Evolutionary conservation across 1,140 invertebrate genomes (phyloP), one percentile per base, ranked within the genome.

Genomic region (Drosophila equinoxialis): DNA sequence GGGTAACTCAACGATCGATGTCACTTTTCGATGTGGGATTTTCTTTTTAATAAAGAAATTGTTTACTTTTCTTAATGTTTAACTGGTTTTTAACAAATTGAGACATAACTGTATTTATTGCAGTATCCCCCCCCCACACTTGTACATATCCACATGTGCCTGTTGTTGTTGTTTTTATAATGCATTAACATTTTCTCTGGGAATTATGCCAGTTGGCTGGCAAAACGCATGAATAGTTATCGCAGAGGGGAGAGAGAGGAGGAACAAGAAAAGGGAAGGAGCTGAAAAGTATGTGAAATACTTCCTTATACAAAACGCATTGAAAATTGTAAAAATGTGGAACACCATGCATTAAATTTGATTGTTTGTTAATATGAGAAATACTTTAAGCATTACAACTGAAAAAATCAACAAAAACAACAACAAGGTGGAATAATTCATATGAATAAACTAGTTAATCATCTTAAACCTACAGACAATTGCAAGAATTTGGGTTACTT

Each of bases 121-220:
- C 23, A 26, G 23, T 26, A 23, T 23, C 23, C 23, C 23, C 23
- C 23, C 23, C 23, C 23, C 23, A 2, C 23, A 26, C 23, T 69
- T 76, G 17, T 51, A 51, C 2, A 10, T 51, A 51, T 51, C 8
- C 45, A 23, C 17, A 23, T 48, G 45, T 48, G 17, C 17, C 20
- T 3, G 7, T 8, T 51, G 3, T 39, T 11, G 68, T 62, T 74
- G 33, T 39, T 63, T 41, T 63, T 68, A 68, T 68, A 72, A 59
- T 69, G 71, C 61, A 79, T 76, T 76, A 79, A 79, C 72, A 79
- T 79, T 79, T 79, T 79, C 77, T 74, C 68, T 77, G 77, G 77
- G 77, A 79, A 79, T 76, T 77, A 77, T 79, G 77, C 72, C 74
- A 79, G 77, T 79, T 72, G 77, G 62, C 41, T 73, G 45, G 33